A percentile compares a stretch with the other conserved stretches of the same genome.
Evolutionary conservation across 2,888 invertebrate genomes (phyloP).

Genomic region (Agapetus fuscipes): DNA sequence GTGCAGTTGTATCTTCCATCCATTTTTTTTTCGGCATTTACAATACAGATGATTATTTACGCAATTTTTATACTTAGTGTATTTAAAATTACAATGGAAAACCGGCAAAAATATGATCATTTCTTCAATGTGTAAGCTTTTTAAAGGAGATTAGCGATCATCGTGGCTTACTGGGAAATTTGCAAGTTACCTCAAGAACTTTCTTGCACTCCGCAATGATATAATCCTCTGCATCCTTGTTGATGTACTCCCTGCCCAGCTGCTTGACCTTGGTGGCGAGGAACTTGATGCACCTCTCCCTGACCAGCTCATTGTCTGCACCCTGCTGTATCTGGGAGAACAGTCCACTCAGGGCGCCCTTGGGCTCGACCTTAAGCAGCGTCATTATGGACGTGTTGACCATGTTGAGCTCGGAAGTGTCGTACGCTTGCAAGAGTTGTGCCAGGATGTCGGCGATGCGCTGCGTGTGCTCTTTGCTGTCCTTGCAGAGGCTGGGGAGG

Average conservation of each 20-base stretch:
- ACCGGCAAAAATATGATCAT: no score
- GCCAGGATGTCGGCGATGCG: constrained; percentile 87
- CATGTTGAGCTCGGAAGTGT: constrained; percentile 71
- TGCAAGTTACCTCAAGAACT: constrained; percentile 59
- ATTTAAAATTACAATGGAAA: no score
- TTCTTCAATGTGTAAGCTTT: no score
- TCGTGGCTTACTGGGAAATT: not conserved
- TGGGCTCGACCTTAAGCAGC: constrained; percentile 64
- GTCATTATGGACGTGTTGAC: constrained; percentile 76
- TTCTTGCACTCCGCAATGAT: constrained; percentile 79
- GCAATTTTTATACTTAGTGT: no score
- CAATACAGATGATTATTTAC: no score
- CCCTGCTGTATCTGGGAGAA: constrained; percentile 48
- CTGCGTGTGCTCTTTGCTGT: constrained; percentile 69
- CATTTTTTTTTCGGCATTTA: no score
- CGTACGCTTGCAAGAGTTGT: constrained; percentile 82
- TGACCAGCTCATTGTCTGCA: constrained; percentile 52
- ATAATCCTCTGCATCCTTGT: constrained; percentile 76
- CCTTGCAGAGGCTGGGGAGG: constrained; percentile 78
- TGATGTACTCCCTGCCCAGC: constrained; percentile 66
- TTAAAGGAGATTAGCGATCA: no score
- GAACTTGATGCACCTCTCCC: constrained; percentile 84
- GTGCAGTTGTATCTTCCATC: no score
- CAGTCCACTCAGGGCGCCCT: constrained; percentile 48
- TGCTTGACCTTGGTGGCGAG: constrained; percentile 72